These are phyloP conservation scores for Rhinichthys osculus DNA, from an alignment of 2,797 vertebrate species.

Conservation along the genomic window DNA sequence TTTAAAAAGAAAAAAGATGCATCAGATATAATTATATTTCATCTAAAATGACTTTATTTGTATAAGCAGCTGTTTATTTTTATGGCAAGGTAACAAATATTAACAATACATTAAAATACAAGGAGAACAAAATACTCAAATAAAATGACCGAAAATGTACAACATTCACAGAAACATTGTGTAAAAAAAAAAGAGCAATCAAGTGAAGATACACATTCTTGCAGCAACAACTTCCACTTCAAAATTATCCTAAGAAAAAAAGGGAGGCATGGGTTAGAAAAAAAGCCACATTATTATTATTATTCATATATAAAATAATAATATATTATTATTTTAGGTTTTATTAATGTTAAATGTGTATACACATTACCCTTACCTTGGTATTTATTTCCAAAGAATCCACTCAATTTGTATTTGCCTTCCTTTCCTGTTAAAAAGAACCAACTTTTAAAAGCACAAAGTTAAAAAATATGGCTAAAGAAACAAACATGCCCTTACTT, in stretches of 20 bases:
- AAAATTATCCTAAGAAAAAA: conserved; percentile 70
- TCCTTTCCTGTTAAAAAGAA: conserved; percentile 70
- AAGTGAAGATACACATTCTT: conserved; percentile 30
- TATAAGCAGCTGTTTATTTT: conserved; percentile 6
- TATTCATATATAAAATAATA: not conserved
- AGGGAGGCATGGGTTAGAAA: not conserved
- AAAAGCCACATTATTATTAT: not conserved
- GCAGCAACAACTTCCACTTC: conserved; percentile 34
- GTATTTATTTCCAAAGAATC: conserved; percentile 79
- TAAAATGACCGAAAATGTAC: conserved; percentile 62
- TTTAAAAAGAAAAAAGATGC: not conserved
- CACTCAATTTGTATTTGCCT: conserved; percentile 74
- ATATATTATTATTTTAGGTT: not conserved
- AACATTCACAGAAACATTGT: conserved; percentile 56
- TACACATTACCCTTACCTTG: conserved; percentile 70
- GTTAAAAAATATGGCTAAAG: not conserved
- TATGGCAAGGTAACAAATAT: not conserved
- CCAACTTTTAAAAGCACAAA: conserved; percentile 4
- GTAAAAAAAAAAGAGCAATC: conserved; percentile 31
- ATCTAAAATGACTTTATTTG: not conserved
- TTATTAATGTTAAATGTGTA: not conserved
- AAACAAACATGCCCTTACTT: not conserved
- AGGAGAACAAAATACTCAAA: conserved; percentile 35
- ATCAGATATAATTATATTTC: not conserved
- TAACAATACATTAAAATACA: conserved; percentile 4